Evolutionary conservation across 2,888 invertebrate species (phyloP), one percentile per base, ranked within the genome.

Genomic region (Melinaea menophilus): DNA sequence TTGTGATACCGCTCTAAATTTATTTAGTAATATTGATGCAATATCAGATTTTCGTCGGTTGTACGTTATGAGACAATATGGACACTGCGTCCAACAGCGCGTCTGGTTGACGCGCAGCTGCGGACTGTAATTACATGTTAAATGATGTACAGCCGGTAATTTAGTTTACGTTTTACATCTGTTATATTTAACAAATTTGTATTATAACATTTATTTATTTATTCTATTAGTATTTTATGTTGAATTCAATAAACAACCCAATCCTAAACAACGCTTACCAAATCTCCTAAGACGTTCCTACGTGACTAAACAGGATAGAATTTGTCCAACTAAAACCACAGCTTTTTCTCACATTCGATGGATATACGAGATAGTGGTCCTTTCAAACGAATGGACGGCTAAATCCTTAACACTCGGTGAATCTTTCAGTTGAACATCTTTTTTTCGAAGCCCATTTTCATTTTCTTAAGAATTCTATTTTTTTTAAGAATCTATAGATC

Each of bases 251-350:
- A 83, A 86, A 85, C 80, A 82, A 74, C 77, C 76, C 62, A 72
- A 69, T 84, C 79, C 79, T 84, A 86, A 87, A 86, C 86, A 88
- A 85, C 81, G 81, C 79, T 83, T 79, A 80, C 77, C 72, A 84
- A 88, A 88, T 84, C 84, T 83, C 83, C 84, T 84, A 85, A 89
- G 82, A 85, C 73, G 73, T 67, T 77, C 76, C 78, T 81, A 88
- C 87, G 88, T 87, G 90, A 90, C 88, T 83, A 85, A 89, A 84
- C 86, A 84, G 82, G 81, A 86, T 82, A 82, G 88, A 83, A 88
- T 90, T 89, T 88, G 87, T 90, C 86, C 82, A 78, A 77, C 80
- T 83, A 86, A 88, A 89, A 82, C 88, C 86, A 76, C 80, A 80
- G 82, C 81, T 81, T 85, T 84, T 86, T 85, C 85, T 78, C 84